A percentile compares a stretch with the other conserved stretches of the same genome.
These are phyloP conservation scores for Cyanoliseus patagonus DNA, from an alignment of 2,113 vertebrate genomes.

Conservation along the genomic window DNA sequence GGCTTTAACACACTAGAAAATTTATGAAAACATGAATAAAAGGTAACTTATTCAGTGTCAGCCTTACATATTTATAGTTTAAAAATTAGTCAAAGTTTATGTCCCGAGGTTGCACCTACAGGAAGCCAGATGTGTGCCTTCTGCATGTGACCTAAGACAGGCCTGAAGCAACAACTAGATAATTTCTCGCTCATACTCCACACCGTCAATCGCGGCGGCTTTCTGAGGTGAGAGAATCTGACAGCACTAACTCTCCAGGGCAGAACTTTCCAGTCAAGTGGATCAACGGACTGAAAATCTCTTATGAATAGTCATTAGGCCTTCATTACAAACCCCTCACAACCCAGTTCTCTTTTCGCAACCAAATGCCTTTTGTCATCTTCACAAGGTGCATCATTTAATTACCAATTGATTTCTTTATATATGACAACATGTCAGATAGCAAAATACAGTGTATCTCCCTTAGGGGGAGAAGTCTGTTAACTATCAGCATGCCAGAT, in stretches of 20 bases:
- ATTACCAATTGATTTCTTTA: slow-evolving; percentile 99
- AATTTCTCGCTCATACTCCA: slow-evolving; percentile 93
- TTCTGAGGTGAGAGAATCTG: slow-evolving; percentile 99
- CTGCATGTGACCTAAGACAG: slow-evolving; percentile 93
- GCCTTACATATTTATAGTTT: slow-evolving; percentile 86
- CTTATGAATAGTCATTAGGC: slow-evolving; percentile 99
- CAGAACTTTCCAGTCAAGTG: slow-evolving; percentile 99
- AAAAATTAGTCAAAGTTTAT: slow-evolving; percentile 86
- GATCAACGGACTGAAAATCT: slow-evolving; percentile 97
- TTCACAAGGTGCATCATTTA: slow-evolving; percentile 99
- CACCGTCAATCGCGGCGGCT: slow-evolving; percentile 92
- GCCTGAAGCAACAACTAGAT: slow-evolving; percentile 89
- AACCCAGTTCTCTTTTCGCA: slow-evolving; percentile 89
- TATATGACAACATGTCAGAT: slow-evolving; percentile 98
- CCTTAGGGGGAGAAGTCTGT: slow-evolving; percentile 83
- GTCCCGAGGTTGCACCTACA: slow-evolving; percentile 92
- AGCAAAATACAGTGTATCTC: slow-evolving; percentile 91
- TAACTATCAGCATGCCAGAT: slow-evolving; percentile 85
- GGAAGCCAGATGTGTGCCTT: slow-evolving; percentile 94
- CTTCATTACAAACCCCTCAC: slow-evolving; percentile 97
- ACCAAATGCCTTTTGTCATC: slow-evolving; percentile 99
- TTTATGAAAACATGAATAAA: slow-evolving; percentile 76
- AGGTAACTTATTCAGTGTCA: slow-evolving; percentile 81
- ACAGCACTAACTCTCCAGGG: slow-evolving; percentile 98
- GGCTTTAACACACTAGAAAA: slow-evolving; percentile 43